Evolutionary conservation across 2,113 vertebrate genomes (phyloP).

Genomic region (Sphaerodactylus townsendi): DNA sequence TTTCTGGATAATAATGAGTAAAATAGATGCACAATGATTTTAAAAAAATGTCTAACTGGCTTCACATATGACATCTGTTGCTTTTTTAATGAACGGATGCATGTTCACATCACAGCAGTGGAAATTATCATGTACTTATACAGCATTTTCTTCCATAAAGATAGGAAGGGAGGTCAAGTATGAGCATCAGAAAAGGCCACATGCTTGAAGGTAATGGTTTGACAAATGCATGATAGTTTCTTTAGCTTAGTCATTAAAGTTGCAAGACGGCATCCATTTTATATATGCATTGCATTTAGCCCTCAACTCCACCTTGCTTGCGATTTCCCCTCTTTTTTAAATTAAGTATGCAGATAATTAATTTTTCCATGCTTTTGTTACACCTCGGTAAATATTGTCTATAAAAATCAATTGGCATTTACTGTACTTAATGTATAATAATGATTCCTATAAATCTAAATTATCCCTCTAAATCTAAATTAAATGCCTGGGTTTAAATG

Average conservation of each 20-base stretch:
- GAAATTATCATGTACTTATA: too few species aligned
- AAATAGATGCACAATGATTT: too few species aligned
- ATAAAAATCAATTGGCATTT: slow-evolving; percentile 72
- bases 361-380: slow-evolving; percentile 58
- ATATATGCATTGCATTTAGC: background rate
- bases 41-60: too few species aligned
- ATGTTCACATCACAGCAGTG: too few species aligned
- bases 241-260: background rate
- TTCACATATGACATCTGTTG: too few species aligned
- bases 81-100: too few species aligned
- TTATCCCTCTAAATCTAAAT: slow-evolving; percentile 77
- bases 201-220: background rate
- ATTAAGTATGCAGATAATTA: slow-evolving; percentile 62
- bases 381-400: slow-evolving; percentile 71
- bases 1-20: too few species aligned
- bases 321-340: slow-evolving; percentile 17
- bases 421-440: slow-evolving; percentile 72
- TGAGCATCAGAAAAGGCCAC: too few species aligned
- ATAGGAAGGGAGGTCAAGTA: too few species aligned
- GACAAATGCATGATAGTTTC: background rate
- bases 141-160: too few species aligned
- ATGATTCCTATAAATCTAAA: slow-evolving; percentile 74
- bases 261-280: background rate
- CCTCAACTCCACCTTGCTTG: slow-evolving; percentile 1
- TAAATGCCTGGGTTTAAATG: slow-evolving; percentile 69